Evolutionary conservation across 2,888 invertebrate species (phyloP).

Genomic region (Cosmia pyralina): DNA sequence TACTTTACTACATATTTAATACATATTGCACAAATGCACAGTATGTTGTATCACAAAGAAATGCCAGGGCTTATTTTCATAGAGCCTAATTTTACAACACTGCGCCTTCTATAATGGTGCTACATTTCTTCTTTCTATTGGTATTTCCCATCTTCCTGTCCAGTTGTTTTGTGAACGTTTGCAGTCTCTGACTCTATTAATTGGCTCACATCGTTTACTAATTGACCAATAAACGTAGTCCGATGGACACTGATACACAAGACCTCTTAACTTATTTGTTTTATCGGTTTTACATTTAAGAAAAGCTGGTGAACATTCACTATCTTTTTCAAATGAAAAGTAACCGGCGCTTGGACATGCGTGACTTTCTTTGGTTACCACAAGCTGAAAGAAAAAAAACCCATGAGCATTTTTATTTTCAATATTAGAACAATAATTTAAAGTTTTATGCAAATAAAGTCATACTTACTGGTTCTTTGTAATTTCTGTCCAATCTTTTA

Average conservation of each 20-base stretch:
- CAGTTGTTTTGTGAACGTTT: constrained; percentile 81
- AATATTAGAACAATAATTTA: not conserved
- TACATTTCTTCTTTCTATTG: constrained; percentile 88
- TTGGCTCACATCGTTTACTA: constrained; percentile 93
- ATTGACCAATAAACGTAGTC: constrained; percentile 94
- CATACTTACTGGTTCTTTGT: constrained; percentile 90
- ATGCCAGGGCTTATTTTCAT: constrained; percentile 36
- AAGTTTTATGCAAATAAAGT: not conserved
- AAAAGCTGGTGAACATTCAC: constrained; percentile 93
- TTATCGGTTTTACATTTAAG: constrained; percentile 92
- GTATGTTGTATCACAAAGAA: constrained; percentile 64
- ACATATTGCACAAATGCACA: constrained; percentile 60
- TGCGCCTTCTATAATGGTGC: constrained; percentile 69
- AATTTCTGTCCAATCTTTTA: constrained; percentile 87
- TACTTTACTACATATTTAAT: constrained; percentile 40
- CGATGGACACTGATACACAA: constrained; percentile 94
- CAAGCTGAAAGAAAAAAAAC: constrained; percentile 88
- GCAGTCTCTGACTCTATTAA: constrained; percentile 91
- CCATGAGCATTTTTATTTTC: not conserved
- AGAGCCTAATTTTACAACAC: constrained; percentile 23
- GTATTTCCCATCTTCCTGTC: constrained; percentile 89
- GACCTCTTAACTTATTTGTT: constrained; percentile 91
- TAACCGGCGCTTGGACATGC: constrained; percentile 93
- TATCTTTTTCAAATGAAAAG: constrained; percentile 91
- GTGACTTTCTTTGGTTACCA: constrained; percentile 87